Percentiles rank a stretch among this genome's conserved stretches.
These are phyloP conservation scores for Acrobasis suavella DNA, from an alignment of 2,888 invertebrate genomes.

Conservation along the genomic window DNA sequence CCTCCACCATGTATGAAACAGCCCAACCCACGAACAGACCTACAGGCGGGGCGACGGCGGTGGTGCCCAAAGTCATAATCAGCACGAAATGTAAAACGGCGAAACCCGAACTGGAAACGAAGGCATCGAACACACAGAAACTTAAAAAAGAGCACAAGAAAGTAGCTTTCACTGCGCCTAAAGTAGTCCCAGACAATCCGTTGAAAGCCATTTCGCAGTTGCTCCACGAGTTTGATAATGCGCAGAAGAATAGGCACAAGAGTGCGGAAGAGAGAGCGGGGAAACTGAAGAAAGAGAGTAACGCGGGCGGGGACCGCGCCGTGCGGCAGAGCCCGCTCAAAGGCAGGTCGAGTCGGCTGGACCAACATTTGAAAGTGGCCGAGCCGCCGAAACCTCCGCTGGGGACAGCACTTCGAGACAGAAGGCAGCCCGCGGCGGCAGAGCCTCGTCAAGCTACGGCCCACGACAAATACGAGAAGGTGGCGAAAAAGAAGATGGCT, in stretches of 20 bases:
- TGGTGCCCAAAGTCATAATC: conserved; percentile 64
- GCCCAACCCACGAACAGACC: conserved; percentile 33
- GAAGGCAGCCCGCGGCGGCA: conserved; percentile 31
- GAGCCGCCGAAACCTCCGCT: conserved; percentile 34
- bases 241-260: conserved; percentile 58
- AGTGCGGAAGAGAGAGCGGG: conserved; percentile 41
- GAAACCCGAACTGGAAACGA: conserved; percentile 41
- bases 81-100: conserved; percentile 49
- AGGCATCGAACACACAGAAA: conserved; percentile 27
- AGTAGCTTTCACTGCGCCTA: conserved; percentile 32
- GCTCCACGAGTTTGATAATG: conserved; percentile 64
- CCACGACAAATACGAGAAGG: conserved; percentile 42
- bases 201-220: conserved; percentile 70
- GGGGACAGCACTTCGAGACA: conserved; percentile 35
- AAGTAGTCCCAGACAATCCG: conserved; percentile 55
- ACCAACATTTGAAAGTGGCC: conserved; percentile 43
- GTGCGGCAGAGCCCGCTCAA: background rate
- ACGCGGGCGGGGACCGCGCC: background rate
- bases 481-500: conserved; percentile 49
- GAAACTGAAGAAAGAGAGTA: conserved; percentile 38
- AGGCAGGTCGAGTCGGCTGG: conserved; percentile 29
- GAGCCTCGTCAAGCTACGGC: conserved; percentile 25
- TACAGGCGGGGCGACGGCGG: conserved; percentile 32
- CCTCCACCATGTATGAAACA: conserved; percentile 19
- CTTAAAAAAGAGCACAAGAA: conserved; percentile 46